A percentile compares a stretch with the other conserved stretches of the same genome.
phyloP scores from a whole-genome alignment of 2,797 vertebrate species.

The Sphenodon punctatus region DNA sequence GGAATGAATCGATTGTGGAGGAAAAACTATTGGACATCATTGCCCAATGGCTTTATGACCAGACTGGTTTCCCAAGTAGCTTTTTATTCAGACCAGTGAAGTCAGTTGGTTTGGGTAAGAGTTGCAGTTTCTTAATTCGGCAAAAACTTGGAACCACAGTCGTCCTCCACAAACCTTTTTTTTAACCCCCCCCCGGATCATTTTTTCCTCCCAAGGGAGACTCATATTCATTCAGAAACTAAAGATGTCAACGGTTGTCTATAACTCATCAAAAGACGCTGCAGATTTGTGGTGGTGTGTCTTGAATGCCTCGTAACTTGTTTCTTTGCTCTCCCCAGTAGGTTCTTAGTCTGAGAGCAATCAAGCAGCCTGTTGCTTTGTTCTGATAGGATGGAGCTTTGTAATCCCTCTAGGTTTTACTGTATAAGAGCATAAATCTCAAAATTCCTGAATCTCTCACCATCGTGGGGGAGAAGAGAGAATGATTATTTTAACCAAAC shows the following conservation, averaged over 20 bases:
- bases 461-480: background rate
- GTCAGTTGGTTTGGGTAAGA: too few relatives aligned
- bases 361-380: background rate
- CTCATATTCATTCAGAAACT: too few relatives aligned
- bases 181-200: too few relatives aligned
- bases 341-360: background rate
- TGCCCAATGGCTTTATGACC: background rate
- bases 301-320: background rate
- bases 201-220: too few relatives aligned
- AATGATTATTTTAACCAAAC: background rate
- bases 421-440: too few relatives aligned
- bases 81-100: background rate
- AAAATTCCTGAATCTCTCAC: background rate
- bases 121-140: background rate
- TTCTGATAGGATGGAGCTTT: background rate
- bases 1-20: background rate
- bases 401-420: background rate
- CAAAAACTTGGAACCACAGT: background rate
- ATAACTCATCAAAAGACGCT: too few relatives aligned
- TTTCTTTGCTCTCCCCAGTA: background rate
- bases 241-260: too few relatives aligned
- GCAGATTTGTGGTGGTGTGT: background rate
- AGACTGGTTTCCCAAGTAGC: background rate
- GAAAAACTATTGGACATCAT: background rate
- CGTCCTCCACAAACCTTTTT: background rate